These are phyloP conservation scores for Chondrosia reniformis DNA, from an alignment of 37 sponge, comb jelly and placozoan genomes.

Conservation along the genomic window DNA sequence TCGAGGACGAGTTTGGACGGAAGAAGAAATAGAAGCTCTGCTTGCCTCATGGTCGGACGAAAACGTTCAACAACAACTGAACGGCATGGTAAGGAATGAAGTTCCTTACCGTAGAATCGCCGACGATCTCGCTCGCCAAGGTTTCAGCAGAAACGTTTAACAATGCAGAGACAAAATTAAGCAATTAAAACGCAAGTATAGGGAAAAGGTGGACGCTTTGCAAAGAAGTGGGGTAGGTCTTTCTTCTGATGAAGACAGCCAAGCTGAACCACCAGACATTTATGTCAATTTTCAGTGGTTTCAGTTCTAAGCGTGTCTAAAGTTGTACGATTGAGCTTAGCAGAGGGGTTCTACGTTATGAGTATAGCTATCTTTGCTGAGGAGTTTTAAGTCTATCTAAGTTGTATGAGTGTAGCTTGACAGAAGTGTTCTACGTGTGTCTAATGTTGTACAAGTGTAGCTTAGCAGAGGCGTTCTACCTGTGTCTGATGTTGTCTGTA, in stretches of 20 bases:
- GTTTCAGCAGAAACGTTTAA: neutral
- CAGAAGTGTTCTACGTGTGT: no score
- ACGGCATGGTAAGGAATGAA: neutral
- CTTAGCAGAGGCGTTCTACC: no score
- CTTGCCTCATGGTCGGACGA: slow-evolving; percentile 7
- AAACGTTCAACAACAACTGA: neutral
- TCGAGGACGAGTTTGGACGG: slow-evolving; percentile 16
- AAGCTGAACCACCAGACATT: neutral
- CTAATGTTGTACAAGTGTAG: no score
- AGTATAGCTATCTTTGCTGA: no score
- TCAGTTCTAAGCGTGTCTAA: no score
- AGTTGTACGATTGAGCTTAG: no score
- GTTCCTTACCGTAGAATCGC: slow-evolving; percentile 1
- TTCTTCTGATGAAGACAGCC: neutral
- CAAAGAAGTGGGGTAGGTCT: slow-evolving; percentile 8
- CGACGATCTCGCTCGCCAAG: neutral
- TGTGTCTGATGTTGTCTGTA: no score
- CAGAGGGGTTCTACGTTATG: no score
- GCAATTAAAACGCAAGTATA: slow-evolving; percentile 7
- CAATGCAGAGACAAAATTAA: slow-evolving; percentile 25
- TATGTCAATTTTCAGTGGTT: slow-evolving; percentile 4
- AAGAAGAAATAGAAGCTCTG: slow-evolving; percentile 9
- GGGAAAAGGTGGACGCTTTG: slow-evolving; percentile 9
- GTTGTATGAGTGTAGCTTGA: no score
- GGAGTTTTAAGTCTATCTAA: no score